Conservation (phyloP, 2,797 vertebrate species). For the Linurgus olivaceus region DNA sequence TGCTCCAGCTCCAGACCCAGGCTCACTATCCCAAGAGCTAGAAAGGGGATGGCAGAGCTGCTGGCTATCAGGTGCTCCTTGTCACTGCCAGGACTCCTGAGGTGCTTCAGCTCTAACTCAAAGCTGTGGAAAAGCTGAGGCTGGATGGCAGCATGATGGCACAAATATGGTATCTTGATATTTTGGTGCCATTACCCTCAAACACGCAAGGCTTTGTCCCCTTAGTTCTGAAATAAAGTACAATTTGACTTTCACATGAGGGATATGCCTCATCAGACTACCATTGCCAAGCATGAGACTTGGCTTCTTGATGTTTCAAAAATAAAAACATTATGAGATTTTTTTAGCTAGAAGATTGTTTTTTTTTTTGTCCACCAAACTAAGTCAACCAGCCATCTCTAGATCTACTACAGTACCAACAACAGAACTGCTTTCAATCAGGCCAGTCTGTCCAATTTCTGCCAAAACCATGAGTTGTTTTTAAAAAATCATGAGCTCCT, state of each 20-base stretch:
- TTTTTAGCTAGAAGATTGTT: background rate
- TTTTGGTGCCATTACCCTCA: background rate
- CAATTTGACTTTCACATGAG: background rate
- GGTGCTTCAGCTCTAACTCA: background rate
- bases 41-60: background rate
- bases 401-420: background rate
- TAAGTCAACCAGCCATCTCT: background rate
- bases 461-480: background rate
- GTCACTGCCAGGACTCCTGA: background rate
- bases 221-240: background rate
- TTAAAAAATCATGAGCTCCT: background rate
- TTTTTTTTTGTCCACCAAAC: background rate
- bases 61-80: background rate
- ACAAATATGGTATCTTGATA: accelerated
- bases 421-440: background rate
- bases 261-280: background rate
- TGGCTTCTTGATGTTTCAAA: background rate
- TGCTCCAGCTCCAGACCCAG: background rate
- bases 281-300: background rate
- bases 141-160: background rate
- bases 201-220: background rate
- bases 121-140: background rate
- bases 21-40: background rate
- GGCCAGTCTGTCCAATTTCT: background rate
- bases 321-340: background rate